A percentile compares a stretch with the other conserved stretches of the same genome.
phyloP scores from a whole-genome alignment of 2,888 invertebrate genomes.

The Lottia scabra region DNA sequence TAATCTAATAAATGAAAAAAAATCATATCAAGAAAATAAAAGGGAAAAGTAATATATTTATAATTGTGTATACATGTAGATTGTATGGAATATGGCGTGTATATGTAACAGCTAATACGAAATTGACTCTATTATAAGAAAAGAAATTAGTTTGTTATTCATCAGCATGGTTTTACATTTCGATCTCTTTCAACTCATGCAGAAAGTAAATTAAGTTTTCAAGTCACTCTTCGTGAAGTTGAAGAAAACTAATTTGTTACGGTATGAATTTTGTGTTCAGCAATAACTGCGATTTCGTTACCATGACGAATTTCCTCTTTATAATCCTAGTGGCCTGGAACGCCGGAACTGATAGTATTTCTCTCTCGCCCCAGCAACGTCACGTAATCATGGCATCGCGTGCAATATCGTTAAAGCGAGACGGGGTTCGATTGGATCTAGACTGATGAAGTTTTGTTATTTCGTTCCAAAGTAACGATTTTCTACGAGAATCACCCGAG shows the following conservation, averaged over 20 bases:
- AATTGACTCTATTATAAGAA: too few relatives aligned
- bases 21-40: too few relatives aligned
- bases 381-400: conserved; percentile 6
- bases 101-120: too few relatives aligned
- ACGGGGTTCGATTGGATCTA: neutral
- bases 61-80: too few relatives aligned
- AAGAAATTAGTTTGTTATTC: too few relatives aligned
- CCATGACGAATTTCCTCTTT: conserved; percentile 2
- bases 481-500: neutral
- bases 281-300: neutral
- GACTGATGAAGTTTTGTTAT: neutral
- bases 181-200: neutral
- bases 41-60: too few relatives aligned
- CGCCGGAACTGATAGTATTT: conserved; percentile 5
- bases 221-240: neutral
- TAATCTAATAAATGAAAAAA: too few relatives aligned
- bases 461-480: neutral
- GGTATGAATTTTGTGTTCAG: neutral
- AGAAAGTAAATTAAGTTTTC: neutral
- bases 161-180: too few relatives aligned
- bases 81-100: too few relatives aligned
- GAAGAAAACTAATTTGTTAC: neutral
- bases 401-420: conserved; percentile 1
- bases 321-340: neutral
- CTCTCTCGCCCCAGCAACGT: neutral